Percentiles rank a stretch among this genome's conserved stretches.
phyloP scores from a whole-genome alignment of 2,113 vertebrate species.

The Prochilodus magdalenae region DNA sequence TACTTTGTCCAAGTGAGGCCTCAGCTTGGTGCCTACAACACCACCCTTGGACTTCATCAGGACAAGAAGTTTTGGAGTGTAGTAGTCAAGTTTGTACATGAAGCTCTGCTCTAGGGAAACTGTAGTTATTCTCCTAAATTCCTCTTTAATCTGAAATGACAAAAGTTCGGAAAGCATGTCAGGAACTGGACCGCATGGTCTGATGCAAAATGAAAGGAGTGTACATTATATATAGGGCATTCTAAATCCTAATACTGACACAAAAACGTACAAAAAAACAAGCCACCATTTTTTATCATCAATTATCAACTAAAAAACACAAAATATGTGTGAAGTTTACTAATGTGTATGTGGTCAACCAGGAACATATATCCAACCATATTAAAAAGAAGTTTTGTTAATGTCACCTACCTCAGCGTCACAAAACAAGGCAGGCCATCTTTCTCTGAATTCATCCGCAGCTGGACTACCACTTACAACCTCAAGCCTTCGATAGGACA shows the following conservation, averaged over 20 bases:
- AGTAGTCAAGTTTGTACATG: slow-evolving; percentile 39
- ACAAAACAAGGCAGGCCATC: slow-evolving; percentile 54
- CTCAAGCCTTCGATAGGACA: slow-evolving; percentile 53
- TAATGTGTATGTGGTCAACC: not conserved
- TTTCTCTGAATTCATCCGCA: slow-evolving; percentile 45
- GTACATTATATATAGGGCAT: too few relatives aligned
- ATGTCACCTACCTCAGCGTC: slow-evolving; percentile 44
- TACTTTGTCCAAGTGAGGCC: slow-evolving; percentile 37
- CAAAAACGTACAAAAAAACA: not conserved
- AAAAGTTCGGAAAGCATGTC: slow-evolving; percentile 16
- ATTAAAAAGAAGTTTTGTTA: not conserved
- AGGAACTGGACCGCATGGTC: slow-evolving; percentile 4
- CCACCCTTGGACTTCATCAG: slow-evolving; percentile 45
- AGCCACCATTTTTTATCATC: slow-evolving; percentile 4
- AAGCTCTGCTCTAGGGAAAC: slow-evolving; percentile 52
- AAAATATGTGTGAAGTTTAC: not conserved
- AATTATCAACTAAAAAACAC: slow-evolving; percentile 9
- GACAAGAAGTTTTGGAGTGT: slow-evolving; percentile 42
- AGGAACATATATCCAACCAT: too few relatives aligned
- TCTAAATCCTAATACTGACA: too few relatives aligned
- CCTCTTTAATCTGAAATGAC: slow-evolving; percentile 44
- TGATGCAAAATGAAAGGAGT: not conserved
- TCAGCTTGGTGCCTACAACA: slow-evolving; percentile 43
- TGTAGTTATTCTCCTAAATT: slow-evolving; percentile 48
- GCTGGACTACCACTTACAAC: slow-evolving; percentile 50